phyloP scores from a whole-genome alignment of 2,113 vertebrate genomes.

The Ctenomys sociabilis region DNA sequence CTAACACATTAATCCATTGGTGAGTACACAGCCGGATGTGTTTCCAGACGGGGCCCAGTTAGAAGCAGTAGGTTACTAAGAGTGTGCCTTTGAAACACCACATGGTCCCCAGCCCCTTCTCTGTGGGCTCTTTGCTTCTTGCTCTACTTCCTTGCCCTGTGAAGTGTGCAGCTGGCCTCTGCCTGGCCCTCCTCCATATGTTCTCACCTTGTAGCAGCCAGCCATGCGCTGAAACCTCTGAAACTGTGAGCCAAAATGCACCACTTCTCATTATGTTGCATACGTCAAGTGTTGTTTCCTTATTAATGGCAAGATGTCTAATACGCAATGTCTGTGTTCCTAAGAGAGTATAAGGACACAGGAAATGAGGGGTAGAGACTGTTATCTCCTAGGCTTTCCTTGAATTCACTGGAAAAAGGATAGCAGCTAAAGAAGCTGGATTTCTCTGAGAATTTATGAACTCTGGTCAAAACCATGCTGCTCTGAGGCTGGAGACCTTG shows the following conservation, averaged over 20 bases:
- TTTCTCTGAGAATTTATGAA: constrained; percentile 26
- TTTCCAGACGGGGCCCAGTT: not conserved
- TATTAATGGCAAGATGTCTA: not conserved
- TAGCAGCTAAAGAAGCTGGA: not conserved
- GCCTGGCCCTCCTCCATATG: not conserved
- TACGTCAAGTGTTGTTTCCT: not conserved
- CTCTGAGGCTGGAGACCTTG: not conserved
- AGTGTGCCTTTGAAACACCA: not conserved
- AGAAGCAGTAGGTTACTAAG: not conserved
- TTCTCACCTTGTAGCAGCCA: too few relatives aligned
- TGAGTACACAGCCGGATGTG: not conserved
- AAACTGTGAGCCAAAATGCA: not conserved
- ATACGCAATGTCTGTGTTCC: not conserved
- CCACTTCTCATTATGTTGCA: not conserved
- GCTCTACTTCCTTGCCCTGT: not conserved
- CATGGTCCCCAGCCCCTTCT: not conserved
- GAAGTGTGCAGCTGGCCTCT: not conserved
- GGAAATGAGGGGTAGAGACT: rapidly evolving
- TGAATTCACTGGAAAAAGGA: not conserved
- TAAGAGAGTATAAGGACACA: not conserved
- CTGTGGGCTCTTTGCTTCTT: not conserved
- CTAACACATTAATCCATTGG: not conserved
- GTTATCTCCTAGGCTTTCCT: not conserved
- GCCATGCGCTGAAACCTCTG: not conserved
- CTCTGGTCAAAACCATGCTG: not conserved